These are phyloP conservation scores for Eurytoma californica DNA, from an alignment of 2,888 invertebrate species.

Conservation along the genomic window DNA sequence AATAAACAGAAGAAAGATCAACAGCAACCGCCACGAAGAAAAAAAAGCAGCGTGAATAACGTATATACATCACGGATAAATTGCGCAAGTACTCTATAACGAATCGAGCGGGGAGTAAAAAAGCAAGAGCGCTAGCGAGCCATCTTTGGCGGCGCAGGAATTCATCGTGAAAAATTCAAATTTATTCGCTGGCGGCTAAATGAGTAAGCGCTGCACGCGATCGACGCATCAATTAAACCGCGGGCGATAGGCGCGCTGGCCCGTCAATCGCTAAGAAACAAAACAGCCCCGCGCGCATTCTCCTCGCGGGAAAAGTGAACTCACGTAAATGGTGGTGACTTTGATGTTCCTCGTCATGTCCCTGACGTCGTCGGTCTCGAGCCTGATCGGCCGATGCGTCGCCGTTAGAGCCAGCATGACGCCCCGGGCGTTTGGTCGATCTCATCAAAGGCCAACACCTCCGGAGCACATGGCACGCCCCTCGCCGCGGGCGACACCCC, in stretches of 20 bases:
- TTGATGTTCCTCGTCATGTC: conserved; percentile 73
- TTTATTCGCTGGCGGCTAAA: conserved; percentile 14
- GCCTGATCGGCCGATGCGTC: conserved; percentile 69
- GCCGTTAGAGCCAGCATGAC: conserved; percentile 70
- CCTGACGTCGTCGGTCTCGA: conserved; percentile 72
- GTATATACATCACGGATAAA: background rate
- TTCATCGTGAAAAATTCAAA: conserved; percentile 31
- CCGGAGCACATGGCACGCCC: conserved; percentile 5
- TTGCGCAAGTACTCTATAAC: background rate
- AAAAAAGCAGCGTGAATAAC: too few relatives aligned
- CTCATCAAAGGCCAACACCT: conserved; percentile 34
- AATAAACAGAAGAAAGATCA: too few relatives aligned
- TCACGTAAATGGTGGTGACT: conserved; percentile 73
- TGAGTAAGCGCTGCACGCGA: background rate
- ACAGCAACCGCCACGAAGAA: too few relatives aligned
- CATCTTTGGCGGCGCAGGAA: conserved; percentile 15
- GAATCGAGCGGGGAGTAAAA: background rate
- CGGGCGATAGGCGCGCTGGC: too few relatives aligned
- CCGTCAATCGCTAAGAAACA: background rate
- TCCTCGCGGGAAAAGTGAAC: conserved; percentile 57
- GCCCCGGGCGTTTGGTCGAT: background rate
- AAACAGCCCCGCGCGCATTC: background rate
- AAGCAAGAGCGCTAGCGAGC: background rate
- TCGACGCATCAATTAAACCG: conserved; percentile 7
- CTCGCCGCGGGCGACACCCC: background rate